Evolutionary conservation across 2,888 invertebrate genomes (phyloP), one percentile per base, ranked within the genome.

Genomic region (Escarpia spicata): DNA sequence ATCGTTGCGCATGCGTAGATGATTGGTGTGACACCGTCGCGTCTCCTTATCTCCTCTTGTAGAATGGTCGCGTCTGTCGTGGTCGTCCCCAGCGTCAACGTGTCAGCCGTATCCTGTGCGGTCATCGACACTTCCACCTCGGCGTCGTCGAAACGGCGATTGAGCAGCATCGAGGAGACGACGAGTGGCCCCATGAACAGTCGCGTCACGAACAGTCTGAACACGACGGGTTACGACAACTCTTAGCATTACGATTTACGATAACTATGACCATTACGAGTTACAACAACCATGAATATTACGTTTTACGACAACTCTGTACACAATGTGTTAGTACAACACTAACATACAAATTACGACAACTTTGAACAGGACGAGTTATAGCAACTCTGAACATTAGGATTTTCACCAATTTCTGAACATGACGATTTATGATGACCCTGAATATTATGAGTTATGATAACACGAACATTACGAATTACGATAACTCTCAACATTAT

Each of bases 91-190:
- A 75, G n/a, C 19, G 75, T 75, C 6, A 75, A 75, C 19, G 75
- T 75, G 75, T 75, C 75, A 19, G 75, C 19, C 75, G 19, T 75
- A 26, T 75, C 75, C 1, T 75, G 75, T n/a, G 15, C 75, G 19
- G 75, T 75, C 0, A n/a, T 3, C 26, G 75, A 75, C 91, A 91
- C 91, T 43, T 43, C 26, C 91, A 92, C 91, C 91, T 95, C 95
- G 95, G 98, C 98, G 96, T 99, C 99, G 95, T 99, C 98, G 93
- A 99, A 97, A 95, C 98, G 95, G 94, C 99, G 97, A 96, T 99
- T 99, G 94, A 99, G 97, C 4, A 98, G 98, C 97, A 99, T 97
- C 26, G 99, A 99, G 97, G 99, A 99, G 96, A 99, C 99, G 94
- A 99, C 98, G 75, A 99, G 97, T 43, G 99, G 96, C 0, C 98